These are phyloP conservation scores for Mystacornis crossleyi DNA, from an alignment of 2,113 vertebrate genomes.

Conservation along the genomic window DNA sequence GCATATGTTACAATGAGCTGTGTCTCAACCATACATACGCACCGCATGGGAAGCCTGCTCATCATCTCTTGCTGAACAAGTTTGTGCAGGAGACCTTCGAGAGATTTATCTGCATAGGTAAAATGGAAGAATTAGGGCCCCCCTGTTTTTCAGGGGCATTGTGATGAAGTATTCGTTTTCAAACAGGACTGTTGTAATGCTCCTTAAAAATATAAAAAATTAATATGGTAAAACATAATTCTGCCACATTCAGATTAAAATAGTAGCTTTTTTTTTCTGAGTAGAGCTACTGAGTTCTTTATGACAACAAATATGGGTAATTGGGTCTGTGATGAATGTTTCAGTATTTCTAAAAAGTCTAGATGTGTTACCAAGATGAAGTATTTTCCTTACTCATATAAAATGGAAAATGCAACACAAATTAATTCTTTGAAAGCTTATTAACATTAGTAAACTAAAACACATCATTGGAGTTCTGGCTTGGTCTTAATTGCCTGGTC, in stretches of 20 bases:
- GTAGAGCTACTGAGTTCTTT: neutral
- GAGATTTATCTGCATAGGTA: neutral
- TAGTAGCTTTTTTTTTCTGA: neutral
- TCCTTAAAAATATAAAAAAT: neutral
- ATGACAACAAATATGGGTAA: neutral
- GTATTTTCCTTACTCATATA: constrained; percentile 14
- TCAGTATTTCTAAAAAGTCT: constrained; percentile 28
- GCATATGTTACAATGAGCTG: no score
- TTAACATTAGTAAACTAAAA: neutral
- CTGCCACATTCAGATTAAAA: neutral
- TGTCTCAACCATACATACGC: rapidly evolving
- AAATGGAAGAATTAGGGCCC: neutral
- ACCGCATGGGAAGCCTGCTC: neutral
- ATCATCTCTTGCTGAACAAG: neutral
- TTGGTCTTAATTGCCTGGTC: neutral
- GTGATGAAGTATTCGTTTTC: neutral
- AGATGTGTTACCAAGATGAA: neutral
- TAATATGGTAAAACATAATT: neutral
- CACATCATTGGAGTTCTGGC: neutral
- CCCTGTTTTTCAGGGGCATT: neutral
- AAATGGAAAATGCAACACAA: neutral
- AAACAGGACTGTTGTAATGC: neutral
- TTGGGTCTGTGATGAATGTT: neutral
- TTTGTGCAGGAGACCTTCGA: neutral
- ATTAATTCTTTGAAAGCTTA: constrained; percentile 3